Base-by-base conservation (phyloP, 2,113 vertebrate species). In the Pollachius pollachius region DNA sequence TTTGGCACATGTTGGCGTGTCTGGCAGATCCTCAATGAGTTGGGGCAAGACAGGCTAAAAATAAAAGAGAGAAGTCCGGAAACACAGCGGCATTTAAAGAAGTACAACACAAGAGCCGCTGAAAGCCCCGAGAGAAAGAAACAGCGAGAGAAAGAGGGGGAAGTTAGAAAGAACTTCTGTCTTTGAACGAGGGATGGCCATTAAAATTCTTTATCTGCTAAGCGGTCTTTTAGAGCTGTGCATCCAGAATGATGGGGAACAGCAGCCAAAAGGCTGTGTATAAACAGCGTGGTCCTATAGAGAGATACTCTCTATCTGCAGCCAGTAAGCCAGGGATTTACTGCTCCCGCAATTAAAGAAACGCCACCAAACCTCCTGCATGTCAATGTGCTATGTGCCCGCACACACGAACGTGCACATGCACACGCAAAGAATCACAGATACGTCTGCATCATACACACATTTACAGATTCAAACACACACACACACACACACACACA, bases 141-240 rank as follows among this genome's bases (percentile, higher is more conserved):
- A 76, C 69, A 68, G 75, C 82, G 64, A 73, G 8, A 48, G 41
- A 37, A 52, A 30, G 72, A 70, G 82, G 81, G 41, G 41, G 8
- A 48, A 48, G 41, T 9, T 12, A 48, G 41, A 48, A 88, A 87
- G 87, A 77, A 81, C 77, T 76, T 67, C 77, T 70, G 77, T 27
- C 73, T 85, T 85, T 73, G 82, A 82, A 84, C 41, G 18, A 77
- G 69, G 75, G 58, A 78, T 12, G 75, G 80, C 75, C 81, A 90
- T 89, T 90, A 84, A 84, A 87, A 86, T 86, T 87, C 82, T 89
- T 89, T 82, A 89, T 89, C 85, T 86, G 77, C 83, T 87, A 86
- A 90, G 85, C 78, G 6, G 79, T 76, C 72, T 64, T 85, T 89
- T 88, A 84, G 77, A 65, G 61, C 67, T 59, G 62, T 12, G 6